These are phyloP conservation scores for Zhuqinia jingwanae DNA, from an alignment of 2,888 invertebrate species.

Conservation along the genomic window DNA sequence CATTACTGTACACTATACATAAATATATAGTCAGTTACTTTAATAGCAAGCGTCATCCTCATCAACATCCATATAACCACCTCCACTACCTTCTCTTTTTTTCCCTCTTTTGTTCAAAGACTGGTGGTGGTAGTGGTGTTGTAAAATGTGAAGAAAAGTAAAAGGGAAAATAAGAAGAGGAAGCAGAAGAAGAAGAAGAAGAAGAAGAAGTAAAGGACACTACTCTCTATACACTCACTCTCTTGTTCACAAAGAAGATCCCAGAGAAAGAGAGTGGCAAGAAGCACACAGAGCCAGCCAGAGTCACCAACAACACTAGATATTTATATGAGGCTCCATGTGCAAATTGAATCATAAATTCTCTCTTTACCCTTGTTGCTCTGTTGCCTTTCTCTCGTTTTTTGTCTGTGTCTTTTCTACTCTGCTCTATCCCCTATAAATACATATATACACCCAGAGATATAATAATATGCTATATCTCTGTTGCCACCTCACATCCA, in stretches of 20 bases:
- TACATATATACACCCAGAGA: too few species aligned
- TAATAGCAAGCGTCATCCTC: conserved; percentile 54
- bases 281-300: not conserved
- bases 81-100: not conserved
- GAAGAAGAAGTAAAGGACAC: not conserved
- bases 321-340: conserved; percentile 75
- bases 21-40: conserved; percentile 26
- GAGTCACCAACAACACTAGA: conserved; percentile 8
- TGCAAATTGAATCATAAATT: conserved; percentile 80
- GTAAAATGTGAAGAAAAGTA: too few species aligned
- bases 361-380: conserved; percentile 74
- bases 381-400: conserved; percentile 47
- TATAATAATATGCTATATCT: too few species aligned
- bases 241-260: too few species aligned
- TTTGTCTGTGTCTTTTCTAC: not conserved
- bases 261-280: too few species aligned
- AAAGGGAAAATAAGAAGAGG: not conserved
- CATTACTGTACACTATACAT: not conserved
- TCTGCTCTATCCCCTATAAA: too few species aligned
- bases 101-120: conserved; percentile 30
- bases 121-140: too few species aligned
- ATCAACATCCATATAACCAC: not conserved
- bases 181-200: not conserved
- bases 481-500: conserved; percentile 41
- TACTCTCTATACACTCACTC: not conserved